Evolutionary conservation across 2,888 invertebrate genomes (phyloP).

Genomic region (Leptinotarsa haldemani): DNA sequence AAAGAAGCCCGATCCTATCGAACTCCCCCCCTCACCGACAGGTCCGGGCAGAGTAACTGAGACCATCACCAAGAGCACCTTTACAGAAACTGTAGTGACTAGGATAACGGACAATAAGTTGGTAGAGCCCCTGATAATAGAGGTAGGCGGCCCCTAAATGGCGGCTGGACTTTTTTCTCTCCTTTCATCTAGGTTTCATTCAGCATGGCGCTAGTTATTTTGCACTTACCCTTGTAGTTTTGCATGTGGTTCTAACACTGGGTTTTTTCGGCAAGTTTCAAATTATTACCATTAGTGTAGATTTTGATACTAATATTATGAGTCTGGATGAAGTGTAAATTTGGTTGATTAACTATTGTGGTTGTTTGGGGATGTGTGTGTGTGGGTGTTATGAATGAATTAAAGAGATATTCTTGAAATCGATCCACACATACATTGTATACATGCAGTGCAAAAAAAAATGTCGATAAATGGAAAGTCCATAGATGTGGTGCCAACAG

Average conservation of each 20-base stretch:
- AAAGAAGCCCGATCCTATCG: conserved; percentile 77
- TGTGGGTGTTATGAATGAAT: no score
- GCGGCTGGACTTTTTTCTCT: conserved; percentile 42
- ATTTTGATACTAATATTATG: not conserved
- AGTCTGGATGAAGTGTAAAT: no score
- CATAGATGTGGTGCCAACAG: no score
- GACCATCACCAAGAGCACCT: conserved; percentile 95
- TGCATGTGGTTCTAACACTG: conserved; percentile 27
- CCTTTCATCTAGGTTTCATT: conserved; percentile 24
- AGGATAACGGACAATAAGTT: conserved; percentile 93
- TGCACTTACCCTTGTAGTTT: conserved; percentile 26
- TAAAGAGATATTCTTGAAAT: no score
- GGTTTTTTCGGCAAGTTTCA: not conserved
- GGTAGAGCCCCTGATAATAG: conserved; percentile 86
- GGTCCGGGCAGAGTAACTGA: conserved; percentile 90
- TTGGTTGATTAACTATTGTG: no score
- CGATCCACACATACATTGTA: no score
- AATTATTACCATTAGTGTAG: not conserved
- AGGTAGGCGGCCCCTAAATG: conserved; percentile 74
- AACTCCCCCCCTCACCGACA: conserved; percentile 85
- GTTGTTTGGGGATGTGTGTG: no score
- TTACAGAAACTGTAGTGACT: conserved; percentile 95
- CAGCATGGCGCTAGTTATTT: conserved; percentile 22
- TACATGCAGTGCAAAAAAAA: no score
- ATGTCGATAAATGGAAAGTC: no score